These are phyloP conservation scores for Eueremaeus valkanovi DNA, from an alignment of 2,888 invertebrate species.

Conservation along the genomic window DNA sequence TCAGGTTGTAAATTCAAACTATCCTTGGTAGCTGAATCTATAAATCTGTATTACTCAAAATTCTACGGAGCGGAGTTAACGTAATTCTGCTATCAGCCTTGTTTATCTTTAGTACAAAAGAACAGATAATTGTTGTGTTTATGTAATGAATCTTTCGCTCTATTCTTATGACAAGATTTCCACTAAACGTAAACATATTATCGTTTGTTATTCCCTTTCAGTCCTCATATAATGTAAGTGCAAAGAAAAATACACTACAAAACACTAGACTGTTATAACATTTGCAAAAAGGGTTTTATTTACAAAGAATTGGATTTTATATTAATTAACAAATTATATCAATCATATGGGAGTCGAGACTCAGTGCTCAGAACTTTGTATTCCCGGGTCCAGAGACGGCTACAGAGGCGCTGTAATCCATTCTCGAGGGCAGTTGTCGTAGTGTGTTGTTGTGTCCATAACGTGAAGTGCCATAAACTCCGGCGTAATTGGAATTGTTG, in stretches of 20 bases:
- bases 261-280: not conserved
- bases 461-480: slow-evolving; percentile 32
- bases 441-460: slow-evolving; percentile 21
- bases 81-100: too few relatives aligned
- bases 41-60: too few relatives aligned
- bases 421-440: not conserved
- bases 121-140: slow-evolving; percentile 1
- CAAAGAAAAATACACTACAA: not conserved
- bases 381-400: slow-evolving; percentile 6
- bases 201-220: not conserved
- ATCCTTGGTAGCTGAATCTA: too few relatives aligned
- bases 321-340: not conserved
- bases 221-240: not conserved
- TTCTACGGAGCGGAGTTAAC: too few relatives aligned
- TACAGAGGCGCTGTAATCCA: slow-evolving; percentile 9
- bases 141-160: not conserved
- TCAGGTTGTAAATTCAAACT: too few relatives aligned
- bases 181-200: not conserved
- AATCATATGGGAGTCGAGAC: not conserved
- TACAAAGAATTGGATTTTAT: not conserved
- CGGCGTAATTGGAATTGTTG: slow-evolving; percentile 19
- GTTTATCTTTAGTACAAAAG: slow-evolving; percentile 2
- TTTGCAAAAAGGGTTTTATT: not conserved
- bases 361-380: slow-evolving; percentile 11
- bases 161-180: slow-evolving; percentile 20